Evolutionary conservation across 2,888 invertebrate species (phyloP), one percentile per base, ranked within the genome.

Genomic region (Uloborus plumipes): DNA sequence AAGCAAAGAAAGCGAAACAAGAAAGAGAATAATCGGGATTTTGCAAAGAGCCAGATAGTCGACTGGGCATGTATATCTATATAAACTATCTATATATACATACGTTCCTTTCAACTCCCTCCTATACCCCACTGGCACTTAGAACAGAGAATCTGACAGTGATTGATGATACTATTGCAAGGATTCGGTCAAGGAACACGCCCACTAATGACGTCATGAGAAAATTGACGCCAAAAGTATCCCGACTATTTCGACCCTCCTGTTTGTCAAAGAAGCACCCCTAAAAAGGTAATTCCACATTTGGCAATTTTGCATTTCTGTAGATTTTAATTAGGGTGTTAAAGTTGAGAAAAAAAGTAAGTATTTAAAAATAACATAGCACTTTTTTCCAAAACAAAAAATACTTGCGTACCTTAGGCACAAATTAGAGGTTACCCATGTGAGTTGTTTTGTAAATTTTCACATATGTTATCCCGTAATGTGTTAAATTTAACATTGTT

Each of bases 161-260:
- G 77, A 78, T 78, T 70, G 77, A 78, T 78, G 77, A n/a, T 49
- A 22, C 71, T 71, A 71, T 78, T 70, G 77, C 77, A 58, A 71
- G 77, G 77, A 77, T 77, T 77, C 70, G 77, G 77, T 78, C 77
- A 78, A 78, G 77, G 71, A 65, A 70, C 77, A 70, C 77, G 77
- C 77, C 77, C 47, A 39, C 47, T 22, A 13, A 31, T 71, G 77
- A 77, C 77, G 77, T 77, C 77, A 77, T 20, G 20, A 13, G 26
- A 71, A 39, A 78, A 78, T 53, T 49, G 77, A 71, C 77, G 64
- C 70, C 77, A 78, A 71, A 78, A 78, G 65, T 71, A 39, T 39
- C 39, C 39, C 39, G 1, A 9, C 39, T 1, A 39, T 39, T 39
- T 39, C 39, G 39, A 39, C 39, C 9, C 11, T 39, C 11, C 39